Evolutionary conservation across 2,888 invertebrate species (phyloP), one percentile per base, ranked within the genome.

Genomic region (Nemapogon koenigi): DNA sequence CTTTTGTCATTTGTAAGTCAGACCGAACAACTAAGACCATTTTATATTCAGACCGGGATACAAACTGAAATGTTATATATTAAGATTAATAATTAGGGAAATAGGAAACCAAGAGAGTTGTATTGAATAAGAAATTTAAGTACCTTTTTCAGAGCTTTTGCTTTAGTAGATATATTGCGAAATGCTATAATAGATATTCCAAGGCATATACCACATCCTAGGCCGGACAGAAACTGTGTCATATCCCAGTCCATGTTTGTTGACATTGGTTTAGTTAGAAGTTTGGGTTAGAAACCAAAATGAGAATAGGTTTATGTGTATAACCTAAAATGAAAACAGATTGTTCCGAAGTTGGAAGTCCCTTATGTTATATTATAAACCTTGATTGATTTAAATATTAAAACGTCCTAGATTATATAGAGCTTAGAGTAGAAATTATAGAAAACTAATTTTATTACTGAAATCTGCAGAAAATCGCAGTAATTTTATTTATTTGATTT

Each of bases 1-100:
- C 94, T 76, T 95, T 95, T 10, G 92, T 89, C 97, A 97, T 97
- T 63, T 91, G 92, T 3, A 97, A 73, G 54, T 97, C 97, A 56
- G 87, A 91, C 51, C 96, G 79, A 3, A 96, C 90, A 2, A 94
- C 90, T 46, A 97, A 66, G 4, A 95, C 88, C 70, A 97, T 78
- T 69, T 97, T 92, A 52, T 85, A 87, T 55, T 88, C 86, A 25
- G 81, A 75, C 33, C 73, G 62, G 39, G 73, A 62, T 17, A 55
- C 43, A 39, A 63, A 64, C 76, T 78, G 66, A 8, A 69, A 72
- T 17, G n/a, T n/a, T n/a, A n/a, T n/a, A n/a, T n/a, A n/a, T n/a
- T n/a, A n/a, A n/a, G n/a, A n/a, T n/a, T n/a, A 4, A 27, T 13
- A 22, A 10, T 22, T 22, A 31, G 15, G 31, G 4, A 31, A 31